Evolutionary conservation across 30 jellyfish, hydroid and myxozoan genomes (phyloP).

Genomic region (Sanderia malayensis): DNA sequence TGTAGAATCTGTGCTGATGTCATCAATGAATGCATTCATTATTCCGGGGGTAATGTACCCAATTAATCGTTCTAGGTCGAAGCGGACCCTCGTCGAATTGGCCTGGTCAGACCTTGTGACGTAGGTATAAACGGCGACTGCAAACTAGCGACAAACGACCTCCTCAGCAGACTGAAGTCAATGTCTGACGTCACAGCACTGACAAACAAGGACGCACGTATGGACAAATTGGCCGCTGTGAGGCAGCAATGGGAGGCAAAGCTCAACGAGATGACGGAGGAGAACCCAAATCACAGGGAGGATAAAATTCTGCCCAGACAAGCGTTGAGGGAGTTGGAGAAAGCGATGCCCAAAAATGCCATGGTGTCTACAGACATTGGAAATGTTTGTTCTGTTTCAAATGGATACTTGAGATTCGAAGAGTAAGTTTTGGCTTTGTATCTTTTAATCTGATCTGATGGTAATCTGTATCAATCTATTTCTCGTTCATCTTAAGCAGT

Average conservation of each 20-base stretch:
- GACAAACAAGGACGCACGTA: constrained; percentile 48
- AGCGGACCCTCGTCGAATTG: constrained; percentile 69
- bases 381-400: constrained; percentile 76
- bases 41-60: no score
- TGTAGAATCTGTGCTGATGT: no score
- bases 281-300: constrained; percentile 37
- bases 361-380: constrained; percentile 87
- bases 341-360: constrained; percentile 79
- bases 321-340: constrained; percentile 71
- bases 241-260: constrained; percentile 59
- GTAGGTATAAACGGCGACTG: constrained; percentile 78
- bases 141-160: constrained; percentile 50
- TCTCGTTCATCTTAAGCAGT: no score
- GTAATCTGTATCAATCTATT: no score
- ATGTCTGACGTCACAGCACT: constrained; percentile 49
- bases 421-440: constrained; percentile 3
- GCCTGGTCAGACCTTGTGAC: constrained; percentile 67
- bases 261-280: constrained; percentile 66
- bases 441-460: no score
- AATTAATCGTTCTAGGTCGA: constrained; percentile 64
- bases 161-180: constrained; percentile 46
- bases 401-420: constrained; percentile 64
- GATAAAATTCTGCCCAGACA: constrained; percentile 65
- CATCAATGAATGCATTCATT: no score
- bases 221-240: constrained; percentile 42